Evolutionary conservation across 2,888 invertebrate species (phyloP).

Genomic region (Andrena camellia): DNA sequence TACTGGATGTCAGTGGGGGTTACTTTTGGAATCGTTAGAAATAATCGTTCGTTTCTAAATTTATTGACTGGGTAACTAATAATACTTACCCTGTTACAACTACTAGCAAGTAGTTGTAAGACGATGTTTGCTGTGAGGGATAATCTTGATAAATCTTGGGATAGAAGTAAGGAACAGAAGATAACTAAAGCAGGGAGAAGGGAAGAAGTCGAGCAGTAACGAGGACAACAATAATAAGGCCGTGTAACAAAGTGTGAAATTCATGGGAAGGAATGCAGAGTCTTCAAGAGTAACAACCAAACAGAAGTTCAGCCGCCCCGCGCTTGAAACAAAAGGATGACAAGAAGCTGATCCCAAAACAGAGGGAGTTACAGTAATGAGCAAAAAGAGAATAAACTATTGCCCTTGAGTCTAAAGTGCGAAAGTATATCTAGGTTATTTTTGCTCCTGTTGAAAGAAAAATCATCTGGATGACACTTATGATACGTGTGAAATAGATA

Average conservation of each 20-base stretch:
- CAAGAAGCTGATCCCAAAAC: not conserved
- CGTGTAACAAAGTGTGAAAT: not conserved
- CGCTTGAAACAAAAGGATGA: not conserved
- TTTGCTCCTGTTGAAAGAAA: not conserved
- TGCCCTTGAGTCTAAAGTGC: not conserved
- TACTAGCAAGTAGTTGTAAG: no score
- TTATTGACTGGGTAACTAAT: no score
- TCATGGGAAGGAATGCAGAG: not conserved
- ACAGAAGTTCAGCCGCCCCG: not conserved
- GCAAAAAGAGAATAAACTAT: not conserved
- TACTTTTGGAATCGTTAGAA: no score
- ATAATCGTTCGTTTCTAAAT: no score
- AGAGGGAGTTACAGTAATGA: not conserved
- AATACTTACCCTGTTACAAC: no score
- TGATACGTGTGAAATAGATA: no score
- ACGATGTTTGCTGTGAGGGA: no score
- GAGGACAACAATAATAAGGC: not conserved
- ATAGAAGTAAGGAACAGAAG: no score
- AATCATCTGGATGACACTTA: not conserved
- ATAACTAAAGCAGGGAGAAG: no score
- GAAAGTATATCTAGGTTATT: not conserved
- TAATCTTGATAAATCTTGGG: no score
- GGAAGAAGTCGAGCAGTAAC: no score
- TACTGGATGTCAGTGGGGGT: no score
- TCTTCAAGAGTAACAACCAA: not conserved